Evolutionary conservation across 2,888 invertebrate genomes (phyloP), one percentile per base, ranked within the genome.

Genomic region (Lasioglossum oenotherae): DNA sequence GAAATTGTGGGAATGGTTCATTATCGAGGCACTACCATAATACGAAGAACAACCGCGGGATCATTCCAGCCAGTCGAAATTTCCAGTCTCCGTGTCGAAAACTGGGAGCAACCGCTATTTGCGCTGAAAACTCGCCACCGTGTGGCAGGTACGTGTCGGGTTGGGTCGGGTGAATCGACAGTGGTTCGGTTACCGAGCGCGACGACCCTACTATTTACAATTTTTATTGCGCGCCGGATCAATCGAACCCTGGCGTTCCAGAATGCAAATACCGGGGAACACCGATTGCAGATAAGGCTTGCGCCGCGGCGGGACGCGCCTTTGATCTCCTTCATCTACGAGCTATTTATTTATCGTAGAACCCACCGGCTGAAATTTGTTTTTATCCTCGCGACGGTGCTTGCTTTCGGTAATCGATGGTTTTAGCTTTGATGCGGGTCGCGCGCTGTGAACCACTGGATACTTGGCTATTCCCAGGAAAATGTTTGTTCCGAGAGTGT

Each of bases 171-270:
- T 8, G 44, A 74, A 74, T 74, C 57, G 57, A 81, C 79, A 27
- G 35, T 23, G 60, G 10, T 57, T 46, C 57, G 74, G 69, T 78
- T 74, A 23, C 69, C n/a, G 12, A 16, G 69, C 23, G 31, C 67
- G 23, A 23, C 35, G 74, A 41, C 27, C 53, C 27, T n/a, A 73
- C 41, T 77, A 74, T 85, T 83, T 83, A 80, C 80, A 74, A 71
- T 84, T 83, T 83, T 77, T 77, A 49, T 57, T 53, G 72, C 60
- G 12, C 53, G 49, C 8, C 14, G 23, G 72, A 74, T 74, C 76
- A 76, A 84, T 79, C 74, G 67, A 31, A 31, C 41, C 57, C 19
- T 3, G 27, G 19, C 35, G 35, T 60, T 44, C 57, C 41, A 4
- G 38, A 75, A 27, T 23, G 64, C n/a, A 31, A 60, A 53, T 14